These are phyloP conservation scores for Loripinus fragilis DNA, from an alignment of 2,888 invertebrate genomes.

Conservation along the genomic window DNA sequence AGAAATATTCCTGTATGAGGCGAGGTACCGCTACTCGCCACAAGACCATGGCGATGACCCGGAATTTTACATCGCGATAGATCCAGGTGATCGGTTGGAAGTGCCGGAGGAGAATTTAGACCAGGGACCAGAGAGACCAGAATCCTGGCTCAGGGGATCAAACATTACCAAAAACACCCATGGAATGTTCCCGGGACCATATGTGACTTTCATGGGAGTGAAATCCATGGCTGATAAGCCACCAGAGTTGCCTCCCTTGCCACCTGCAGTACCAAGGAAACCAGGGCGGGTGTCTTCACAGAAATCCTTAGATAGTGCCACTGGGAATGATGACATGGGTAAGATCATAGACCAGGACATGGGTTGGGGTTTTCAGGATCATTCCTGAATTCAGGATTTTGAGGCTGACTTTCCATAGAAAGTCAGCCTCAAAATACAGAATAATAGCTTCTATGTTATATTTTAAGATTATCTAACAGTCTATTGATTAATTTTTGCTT, in stretches of 20 bases:
- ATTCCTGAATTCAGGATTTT: no score
- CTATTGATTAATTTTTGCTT: no score
- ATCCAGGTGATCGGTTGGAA: slow-evolving; percentile 65
- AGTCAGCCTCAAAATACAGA: no score
- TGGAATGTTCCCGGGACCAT: slow-evolving; percentile 68
- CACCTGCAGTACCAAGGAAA: slow-evolving; percentile 38
- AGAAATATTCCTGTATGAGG: slow-evolving; percentile 64
- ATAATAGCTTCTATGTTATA: no score
- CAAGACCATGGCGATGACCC: slow-evolving; percentile 61
- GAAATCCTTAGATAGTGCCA: slow-evolving; percentile 22
- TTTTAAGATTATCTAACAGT: no score
- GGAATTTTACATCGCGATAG: slow-evolving; percentile 62
- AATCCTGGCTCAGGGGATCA: slow-evolving; percentile 66
- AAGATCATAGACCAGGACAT: no score
- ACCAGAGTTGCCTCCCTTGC: slow-evolving; percentile 48
- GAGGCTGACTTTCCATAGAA: no score
- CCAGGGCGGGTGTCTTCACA: slow-evolving; percentile 41
- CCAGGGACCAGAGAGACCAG: slow-evolving; percentile 45
- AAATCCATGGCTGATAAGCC: slow-evolving; percentile 47
- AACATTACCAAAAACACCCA: slow-evolving; percentile 61
- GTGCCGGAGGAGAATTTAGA: slow-evolving; percentile 52
- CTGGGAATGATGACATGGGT: slow-evolving; percentile 33
- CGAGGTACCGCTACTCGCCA: slow-evolving; percentile 64
- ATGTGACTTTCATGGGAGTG: slow-evolving; percentile 59
- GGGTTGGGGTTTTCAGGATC: no score